Percentiles rank a stretch among this genome's conserved stretches.
Conservation (phyloP, 2,113 vertebrate species). For the Hydropotes inermis region DNA sequence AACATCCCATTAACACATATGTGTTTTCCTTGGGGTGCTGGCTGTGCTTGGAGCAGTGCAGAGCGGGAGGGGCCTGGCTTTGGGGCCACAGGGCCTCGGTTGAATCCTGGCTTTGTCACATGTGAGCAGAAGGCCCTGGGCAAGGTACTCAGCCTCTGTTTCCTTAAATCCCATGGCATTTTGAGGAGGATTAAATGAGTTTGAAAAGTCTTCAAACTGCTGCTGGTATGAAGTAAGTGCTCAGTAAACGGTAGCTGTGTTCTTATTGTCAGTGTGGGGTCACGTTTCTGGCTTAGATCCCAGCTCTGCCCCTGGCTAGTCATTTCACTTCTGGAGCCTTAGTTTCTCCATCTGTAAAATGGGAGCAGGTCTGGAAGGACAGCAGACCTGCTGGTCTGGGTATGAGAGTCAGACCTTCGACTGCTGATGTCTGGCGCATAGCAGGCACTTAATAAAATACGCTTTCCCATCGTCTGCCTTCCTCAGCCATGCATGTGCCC, state of each 20-base stretch:
- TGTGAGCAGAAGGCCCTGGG: background rate
- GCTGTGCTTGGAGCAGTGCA: background rate
- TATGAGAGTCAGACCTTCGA: background rate
- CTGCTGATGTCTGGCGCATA: background rate
- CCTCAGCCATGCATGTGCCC: accelerated
- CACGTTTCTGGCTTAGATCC: background rate
- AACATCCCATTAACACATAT: accelerated
- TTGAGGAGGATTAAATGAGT: background rate
- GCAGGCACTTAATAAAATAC: background rate
- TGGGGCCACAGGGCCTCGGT: accelerated
- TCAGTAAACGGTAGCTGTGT: background rate
- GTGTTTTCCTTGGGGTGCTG: background rate
- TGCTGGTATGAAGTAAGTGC: background rate
- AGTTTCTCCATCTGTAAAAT: background rate
- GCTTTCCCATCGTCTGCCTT: background rate
- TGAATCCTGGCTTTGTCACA: background rate
- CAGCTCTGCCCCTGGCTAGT: background rate
- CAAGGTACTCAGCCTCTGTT: background rate
- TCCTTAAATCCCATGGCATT: background rate
- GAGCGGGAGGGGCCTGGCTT: background rate
- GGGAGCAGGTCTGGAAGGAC: background rate
- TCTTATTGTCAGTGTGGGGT: background rate
- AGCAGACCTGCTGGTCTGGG: too few species aligned
- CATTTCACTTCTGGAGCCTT: background rate
- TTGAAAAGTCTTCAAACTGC: background rate